Base-by-base conservation (phyloP, 2,888 invertebrate species). In the Drosophila austrosaltans region DNA sequence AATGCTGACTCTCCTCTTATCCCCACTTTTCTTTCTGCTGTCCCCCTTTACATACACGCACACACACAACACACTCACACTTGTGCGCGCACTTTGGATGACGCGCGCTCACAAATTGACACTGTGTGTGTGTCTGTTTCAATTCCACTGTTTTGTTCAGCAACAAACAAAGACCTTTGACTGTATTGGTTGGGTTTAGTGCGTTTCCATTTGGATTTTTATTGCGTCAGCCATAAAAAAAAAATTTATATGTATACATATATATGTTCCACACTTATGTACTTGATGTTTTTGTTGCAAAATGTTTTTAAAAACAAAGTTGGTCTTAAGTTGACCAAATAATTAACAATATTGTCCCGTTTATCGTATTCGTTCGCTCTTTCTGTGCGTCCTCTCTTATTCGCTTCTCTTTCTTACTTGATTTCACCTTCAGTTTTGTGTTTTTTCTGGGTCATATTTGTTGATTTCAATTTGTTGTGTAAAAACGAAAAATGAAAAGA, bases 211-310 rank as follows among this genome's bases (percentile, higher is more conserved):
- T 83, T 71, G 70, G 60, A 72, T 83, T 76, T 81, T 81, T 70
- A 90, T 89, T 89, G 89, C 89, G 89, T 89, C 89, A 89, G 89
- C 89, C 89, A 82, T 84, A 78, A 85, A 80, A 75, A 85, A 77
- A 79, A 76, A 2, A 69, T 77, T 12, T 40, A 40, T n/a, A 40
- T n/a, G 4, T 39, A 40, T n/a, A 40, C n/a, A 48, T 20, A 48
- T 25, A 25, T 48, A 48, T 22, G 22, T 25, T 36, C 36, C 36
- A 8, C 1, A 25, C 3, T 12, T 25, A 48, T 48, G 22, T 22
- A 61, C 76, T 59, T 81, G 16, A 16, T 16, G 70, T 68, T 70
- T 65, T 73, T 56, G 61, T 77, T 81, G 78, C 39, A 42, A 56
- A 72, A 64, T 62, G 53, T 58, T 71, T 40, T 25, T 39, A 39